A percentile compares a stretch with the other conserved stretches of the same genome.
These are phyloP conservation scores for Drosophila rubida DNA, from an alignment of 2,888 invertebrate genomes.

Conservation along the genomic window DNA sequence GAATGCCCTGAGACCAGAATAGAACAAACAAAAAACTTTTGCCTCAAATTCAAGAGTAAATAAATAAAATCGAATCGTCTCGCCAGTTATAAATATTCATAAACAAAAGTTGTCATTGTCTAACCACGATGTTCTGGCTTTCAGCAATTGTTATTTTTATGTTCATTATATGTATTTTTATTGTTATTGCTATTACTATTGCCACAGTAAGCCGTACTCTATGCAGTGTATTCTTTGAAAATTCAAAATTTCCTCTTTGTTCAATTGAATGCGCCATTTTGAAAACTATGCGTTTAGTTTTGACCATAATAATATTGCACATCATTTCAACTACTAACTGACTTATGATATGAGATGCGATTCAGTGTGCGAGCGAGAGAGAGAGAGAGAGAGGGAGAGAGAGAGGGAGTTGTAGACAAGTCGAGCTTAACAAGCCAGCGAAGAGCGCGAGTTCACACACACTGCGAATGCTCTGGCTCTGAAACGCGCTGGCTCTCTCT, in stretches of 20 bases:
- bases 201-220: background rate
- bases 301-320: slow-evolving; percentile 43
- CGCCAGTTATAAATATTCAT: slow-evolving; percentile 66
- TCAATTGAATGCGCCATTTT: slow-evolving; percentile 34
- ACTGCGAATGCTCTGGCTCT: slow-evolving; percentile 12
- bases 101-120: slow-evolving; percentile 63
- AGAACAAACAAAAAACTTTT: slow-evolving; percentile 40
- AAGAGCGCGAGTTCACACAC: slow-evolving; percentile 24
- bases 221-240: background rate
- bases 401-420: slow-evolving; percentile 3
- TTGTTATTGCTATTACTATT: background rate
- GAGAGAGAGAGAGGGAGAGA: slow-evolving; percentile 3
- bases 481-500: background rate
- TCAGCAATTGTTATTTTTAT: slow-evolving; percentile 26
- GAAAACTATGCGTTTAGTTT: slow-evolving; percentile 22
- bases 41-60: slow-evolving; percentile 68
- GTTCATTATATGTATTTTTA: slow-evolving; percentile 1
- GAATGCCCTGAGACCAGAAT: slow-evolving; percentile 34
- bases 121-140: slow-evolving; percentile 59
- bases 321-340: slow-evolving; percentile 43
- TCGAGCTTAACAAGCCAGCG: slow-evolving; percentile 4
- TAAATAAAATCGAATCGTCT: slow-evolving; percentile 50
- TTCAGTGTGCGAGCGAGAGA: slow-evolving; percentile 46
- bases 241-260: slow-evolving; percentile 8
- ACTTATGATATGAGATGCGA: slow-evolving; percentile 43